phyloP scores from a whole-genome alignment of 2,888 invertebrate genomes.

The Hydriomena furcata region DNA sequence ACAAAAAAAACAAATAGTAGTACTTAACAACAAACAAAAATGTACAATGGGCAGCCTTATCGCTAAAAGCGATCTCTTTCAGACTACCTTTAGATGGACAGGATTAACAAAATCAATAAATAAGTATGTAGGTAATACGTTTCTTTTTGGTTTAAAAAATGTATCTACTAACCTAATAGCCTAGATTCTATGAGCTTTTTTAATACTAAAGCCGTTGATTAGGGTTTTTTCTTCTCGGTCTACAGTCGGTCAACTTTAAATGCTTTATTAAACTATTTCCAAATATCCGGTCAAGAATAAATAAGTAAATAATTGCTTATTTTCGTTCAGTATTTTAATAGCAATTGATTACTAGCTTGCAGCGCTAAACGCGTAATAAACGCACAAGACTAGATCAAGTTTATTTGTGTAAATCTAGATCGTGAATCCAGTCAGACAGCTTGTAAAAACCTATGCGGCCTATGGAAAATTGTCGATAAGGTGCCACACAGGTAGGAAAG shows the following conservation, averaged over 20 bases:
- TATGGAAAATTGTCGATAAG: constrained; percentile 51
- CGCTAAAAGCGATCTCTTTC: no score
- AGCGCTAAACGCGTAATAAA: constrained; percentile 26
- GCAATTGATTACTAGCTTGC: constrained; percentile 14
- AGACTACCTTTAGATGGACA: no score
- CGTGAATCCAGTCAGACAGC: constrained; percentile 38
- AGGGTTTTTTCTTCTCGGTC: no score
- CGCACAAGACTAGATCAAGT: constrained; percentile 49
- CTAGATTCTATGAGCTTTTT: no score
- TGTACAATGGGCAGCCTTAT: no score
- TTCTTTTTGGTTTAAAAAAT: no score
- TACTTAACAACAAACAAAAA: no score
- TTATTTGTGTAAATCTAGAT: constrained; percentile 56
- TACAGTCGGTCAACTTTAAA: not conserved
- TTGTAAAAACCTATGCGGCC: constrained; percentile 36
- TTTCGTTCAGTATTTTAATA: constrained; percentile 12
- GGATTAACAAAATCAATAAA: no score
- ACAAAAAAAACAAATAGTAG: no score
- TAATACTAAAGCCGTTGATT: no score
- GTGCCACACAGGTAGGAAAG: constrained; percentile 58
- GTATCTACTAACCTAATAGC: no score
- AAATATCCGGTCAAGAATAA: constrained; percentile 1
- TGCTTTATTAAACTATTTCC: not conserved
- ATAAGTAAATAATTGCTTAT: constrained; percentile 4
- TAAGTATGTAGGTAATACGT: no score